Percentiles rank a stretch among this genome's conserved stretches.
Conservation (phyloP, 1,140 invertebrate genomes). For the Saxidomus purpurata region DNA sequence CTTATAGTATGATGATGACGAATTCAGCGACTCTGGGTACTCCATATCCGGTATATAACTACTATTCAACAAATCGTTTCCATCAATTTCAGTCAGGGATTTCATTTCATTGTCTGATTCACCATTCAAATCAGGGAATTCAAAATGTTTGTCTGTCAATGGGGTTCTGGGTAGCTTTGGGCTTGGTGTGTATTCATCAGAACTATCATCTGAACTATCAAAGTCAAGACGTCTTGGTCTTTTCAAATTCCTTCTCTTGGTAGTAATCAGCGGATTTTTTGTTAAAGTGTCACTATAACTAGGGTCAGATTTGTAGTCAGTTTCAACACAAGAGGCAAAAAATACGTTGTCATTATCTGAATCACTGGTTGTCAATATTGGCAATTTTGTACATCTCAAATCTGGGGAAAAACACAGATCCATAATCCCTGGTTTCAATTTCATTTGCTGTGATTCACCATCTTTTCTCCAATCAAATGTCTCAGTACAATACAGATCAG, state of each 20-base stretch:
- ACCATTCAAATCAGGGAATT: background rate
- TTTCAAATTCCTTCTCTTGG: background rate
- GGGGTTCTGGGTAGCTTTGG: conserved; percentile 11
- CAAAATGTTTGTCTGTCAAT: background rate
- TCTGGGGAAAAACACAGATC: background rate
- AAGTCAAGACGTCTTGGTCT: background rate
- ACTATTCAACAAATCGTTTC: background rate
- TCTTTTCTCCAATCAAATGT: background rate
- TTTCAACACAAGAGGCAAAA: background rate
- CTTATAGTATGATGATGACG: conserved; percentile 1
- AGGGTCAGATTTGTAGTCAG: background rate
- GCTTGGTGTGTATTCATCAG: background rate
- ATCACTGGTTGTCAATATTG: background rate
- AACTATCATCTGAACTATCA: background rate
- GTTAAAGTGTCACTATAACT: background rate
- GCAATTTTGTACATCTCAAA: background rate
- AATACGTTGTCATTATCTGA: background rate
- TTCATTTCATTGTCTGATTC: background rate
- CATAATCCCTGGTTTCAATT: background rate
- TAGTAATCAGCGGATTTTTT: background rate
- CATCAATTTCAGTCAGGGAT: background rate
- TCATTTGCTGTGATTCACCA: background rate
- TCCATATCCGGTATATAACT: background rate
- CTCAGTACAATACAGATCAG: background rate
- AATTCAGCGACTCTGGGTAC: conserved; percentile 22